phyloP scores from a whole-genome alignment of 2,888 invertebrate genomes.

The Drosophila mimica region DNA sequence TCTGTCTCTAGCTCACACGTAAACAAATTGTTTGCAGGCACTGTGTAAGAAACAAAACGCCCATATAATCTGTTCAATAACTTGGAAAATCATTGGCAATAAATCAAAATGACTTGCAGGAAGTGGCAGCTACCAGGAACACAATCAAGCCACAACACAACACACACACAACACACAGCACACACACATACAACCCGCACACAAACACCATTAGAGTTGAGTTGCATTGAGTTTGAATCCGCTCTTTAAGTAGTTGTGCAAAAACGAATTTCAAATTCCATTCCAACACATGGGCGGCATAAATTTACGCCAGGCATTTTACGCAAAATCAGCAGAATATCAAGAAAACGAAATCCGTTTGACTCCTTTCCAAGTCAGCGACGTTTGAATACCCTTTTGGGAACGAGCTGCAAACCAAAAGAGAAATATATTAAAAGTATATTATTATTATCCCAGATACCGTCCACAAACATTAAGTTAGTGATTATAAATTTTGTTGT shows the following conservation, averaged over 20 bases:
- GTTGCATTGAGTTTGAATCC: constrained; percentile 43
- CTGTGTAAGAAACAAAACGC: constrained; percentile 69
- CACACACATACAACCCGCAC: not conserved
- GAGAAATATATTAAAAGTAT: not conserved
- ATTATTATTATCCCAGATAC: not conserved
- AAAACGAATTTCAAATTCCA: constrained; percentile 72
- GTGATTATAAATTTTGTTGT: not conserved
- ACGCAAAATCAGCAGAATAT: constrained; percentile 76
- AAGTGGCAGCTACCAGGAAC: constrained; percentile 58
- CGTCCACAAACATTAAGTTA: not conserved
- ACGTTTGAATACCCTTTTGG: constrained; percentile 27
- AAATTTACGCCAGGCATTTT: constrained; percentile 68
- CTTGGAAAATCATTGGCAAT: constrained; percentile 84
- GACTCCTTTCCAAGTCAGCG: not conserved
- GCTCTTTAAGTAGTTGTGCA: constrained; percentile 49
- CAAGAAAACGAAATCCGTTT: constrained; percentile 26
- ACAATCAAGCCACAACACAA: constrained; percentile 20
- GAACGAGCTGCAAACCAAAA: not conserved
- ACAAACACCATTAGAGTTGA: constrained; percentile 47
- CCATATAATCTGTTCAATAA: constrained; percentile 84
- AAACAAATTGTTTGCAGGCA: constrained; percentile 77
- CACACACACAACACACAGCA: not conserved
- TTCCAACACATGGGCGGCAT: constrained; percentile 73
- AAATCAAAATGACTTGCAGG: constrained; percentile 84
- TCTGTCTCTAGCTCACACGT: constrained; percentile 35